Conservation (phyloP, 2,888 invertebrate genomes). For the Tinea trinotella region DNA sequence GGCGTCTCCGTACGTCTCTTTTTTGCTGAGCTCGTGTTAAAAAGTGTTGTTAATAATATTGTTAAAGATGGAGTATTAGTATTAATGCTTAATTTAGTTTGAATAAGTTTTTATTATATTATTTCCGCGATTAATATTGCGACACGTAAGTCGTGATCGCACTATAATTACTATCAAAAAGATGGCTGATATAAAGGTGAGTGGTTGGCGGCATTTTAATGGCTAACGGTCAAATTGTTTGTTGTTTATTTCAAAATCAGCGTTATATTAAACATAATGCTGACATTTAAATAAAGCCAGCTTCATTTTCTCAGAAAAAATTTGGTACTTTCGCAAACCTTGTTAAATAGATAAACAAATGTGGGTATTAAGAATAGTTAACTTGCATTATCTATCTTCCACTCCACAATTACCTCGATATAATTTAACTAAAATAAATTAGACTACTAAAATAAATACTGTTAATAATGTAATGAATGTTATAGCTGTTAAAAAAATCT, state of each 20-base stretch:
- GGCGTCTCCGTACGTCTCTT: constrained; percentile 44
- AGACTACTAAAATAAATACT: too few species aligned
- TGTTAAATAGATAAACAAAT: too few species aligned
- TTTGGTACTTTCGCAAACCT: too few species aligned
- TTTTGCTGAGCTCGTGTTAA: constrained; percentile 37
- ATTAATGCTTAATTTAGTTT: neutral
- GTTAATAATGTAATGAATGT: too few species aligned
- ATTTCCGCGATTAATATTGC: constrained; percentile 35
- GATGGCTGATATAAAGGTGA: constrained; percentile 72
- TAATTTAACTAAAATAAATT: too few species aligned
- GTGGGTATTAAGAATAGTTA: too few species aligned
- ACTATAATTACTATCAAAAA: constrained; percentile 44
- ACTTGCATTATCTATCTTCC: too few species aligned
- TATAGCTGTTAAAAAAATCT: too few species aligned
- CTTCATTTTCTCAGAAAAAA: too few species aligned
- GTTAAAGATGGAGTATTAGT: neutral
- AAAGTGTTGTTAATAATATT: constrained; percentile 27
- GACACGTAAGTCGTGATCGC: constrained; percentile 37
- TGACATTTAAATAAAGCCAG: too few species aligned
- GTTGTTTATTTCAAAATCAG: constrained; percentile 24
- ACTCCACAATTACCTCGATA: too few species aligned
- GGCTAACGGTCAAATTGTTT: constrained; percentile 50
- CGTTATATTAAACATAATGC: too few species aligned
- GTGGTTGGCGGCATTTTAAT: constrained; percentile 66
- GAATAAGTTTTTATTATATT: neutral